Evolutionary conservation across 1,140 invertebrate species (phyloP), one percentile per base, ranked within the genome.

Genomic region (Neodiprion virginianus): DNA sequence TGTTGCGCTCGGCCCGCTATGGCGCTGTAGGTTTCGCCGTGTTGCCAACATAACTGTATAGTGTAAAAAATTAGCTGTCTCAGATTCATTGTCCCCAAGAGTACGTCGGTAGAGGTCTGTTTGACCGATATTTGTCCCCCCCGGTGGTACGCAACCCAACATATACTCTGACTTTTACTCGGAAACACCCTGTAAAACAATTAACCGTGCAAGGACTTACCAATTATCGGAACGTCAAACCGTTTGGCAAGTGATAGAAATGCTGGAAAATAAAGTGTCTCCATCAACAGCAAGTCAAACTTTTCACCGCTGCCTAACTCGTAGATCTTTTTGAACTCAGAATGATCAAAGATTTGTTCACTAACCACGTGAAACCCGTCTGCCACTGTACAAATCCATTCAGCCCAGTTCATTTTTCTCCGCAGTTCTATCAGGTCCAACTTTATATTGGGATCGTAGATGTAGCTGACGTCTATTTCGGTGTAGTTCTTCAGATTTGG

Each of bases 241-340:
- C 76, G 73, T 14, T 82, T 28, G 0, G 77, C 78, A 3, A 85
- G 71, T 1, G 69, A 77, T n/a, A 66, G 79, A 0, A 78, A 0
- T 0, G 72, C 3, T 7, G 76, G 67, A 21, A 53, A 68, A 9
- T 7, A 72, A 0, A 82, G 0, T 53, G 68, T 17, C 67, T 85
- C 84, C 1, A 12, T n/a, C 0, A 84, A 50, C 0, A 84, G 47
- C 1, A 81, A 7, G 47, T 85, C 84, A 14, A 85, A 84, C 11
- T 77, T 79, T 11, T 72, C 11, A 1, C 75, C 65, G 14, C 76
- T 82, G 2, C 75, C 17, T 1, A 71, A 11, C 5, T 61, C 75
- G 23, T 81, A 84, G 0, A 85, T 5, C 9, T 83, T 75, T 17
- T 65, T 74, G 7, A 84, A 4, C 8, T 79, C 28, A 7, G 74